phyloP scores from a whole-genome alignment of 2,888 invertebrate species.

The Cantharis rufa region DNA sequence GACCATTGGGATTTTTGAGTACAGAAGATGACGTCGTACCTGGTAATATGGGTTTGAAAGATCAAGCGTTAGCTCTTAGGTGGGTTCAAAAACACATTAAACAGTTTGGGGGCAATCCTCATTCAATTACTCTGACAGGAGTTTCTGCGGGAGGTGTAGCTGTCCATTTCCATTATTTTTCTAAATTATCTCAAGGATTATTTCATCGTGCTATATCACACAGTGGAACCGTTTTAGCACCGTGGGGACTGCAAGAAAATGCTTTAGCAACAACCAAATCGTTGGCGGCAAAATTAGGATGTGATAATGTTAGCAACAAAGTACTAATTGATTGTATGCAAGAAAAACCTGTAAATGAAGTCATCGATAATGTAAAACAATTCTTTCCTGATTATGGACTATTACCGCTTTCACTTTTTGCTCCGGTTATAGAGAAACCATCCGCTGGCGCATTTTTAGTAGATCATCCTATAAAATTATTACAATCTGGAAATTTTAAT shows the following conservation, averaged over 20 bases:
- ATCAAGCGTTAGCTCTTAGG: constrained; percentile 67
- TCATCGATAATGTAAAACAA: constrained; percentile 56
- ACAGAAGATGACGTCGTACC: neutral
- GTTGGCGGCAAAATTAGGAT: constrained; percentile 65
- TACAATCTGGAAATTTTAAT: constrained; percentile 61
- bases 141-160: constrained; percentile 72
- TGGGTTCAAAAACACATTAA: constrained; percentile 58
- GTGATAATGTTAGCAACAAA: constrained; percentile 57
- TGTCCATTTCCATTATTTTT: constrained; percentile 71
- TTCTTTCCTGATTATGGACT: constrained; percentile 50
- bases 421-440: constrained; percentile 62
- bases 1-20: constrained; percentile 4
- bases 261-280: constrained; percentile 63
- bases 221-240: constrained; percentile 68
- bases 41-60: constrained; percentile 54
- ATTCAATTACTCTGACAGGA: constrained; percentile 67
- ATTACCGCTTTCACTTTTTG: constrained; percentile 56
- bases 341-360: constrained; percentile 60
- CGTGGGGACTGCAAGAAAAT: constrained; percentile 58
- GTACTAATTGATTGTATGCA: constrained; percentile 66
- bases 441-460: constrained; percentile 61
- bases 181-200: constrained; percentile 59
- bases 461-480: constrained; percentile 63
- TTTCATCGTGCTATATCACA: constrained; percentile 65
- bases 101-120: constrained; percentile 70